Base-by-base conservation (phyloP, 2,113 vertebrate genomes). In the Typhlomys cinereus region DNA sequence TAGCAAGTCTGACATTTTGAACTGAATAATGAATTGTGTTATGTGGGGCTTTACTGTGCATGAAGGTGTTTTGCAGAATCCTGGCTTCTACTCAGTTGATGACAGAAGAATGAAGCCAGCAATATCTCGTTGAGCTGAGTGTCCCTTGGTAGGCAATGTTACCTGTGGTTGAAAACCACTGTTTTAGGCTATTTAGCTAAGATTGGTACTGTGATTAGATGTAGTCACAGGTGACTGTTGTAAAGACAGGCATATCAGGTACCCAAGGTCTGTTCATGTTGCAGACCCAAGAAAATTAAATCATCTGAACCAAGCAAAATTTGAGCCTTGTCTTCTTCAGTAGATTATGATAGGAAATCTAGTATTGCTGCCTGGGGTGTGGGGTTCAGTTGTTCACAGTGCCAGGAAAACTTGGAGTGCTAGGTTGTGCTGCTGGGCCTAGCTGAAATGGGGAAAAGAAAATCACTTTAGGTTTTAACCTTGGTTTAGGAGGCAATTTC, bases 381-480 rank as follows among this genome's bases (percentile, higher is more conserved):
- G 6, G 7, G 14, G 29, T 75, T 23, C 41, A 59, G 39, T 29
- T 34, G 61, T 23, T 25, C 34, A 21, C 44, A 18, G 46, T 50
- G 39, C 23, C 59, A 46, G 48, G 78, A 50, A 44, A 46, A 6
- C 44, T 31, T 36, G 20, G 10, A 1, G 18, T 66, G 27, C n/a
- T 73, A 34, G 21, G 21, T 1, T 8, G 0, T 34, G 6, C 21
- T 6, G 46, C 21, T 18, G 29, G 39, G 9, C 50, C 6, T 64
- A 48, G 27, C 41, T 59, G 18, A 84, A 83, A 31, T 73, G 41
- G 59, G 69, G 34, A 48, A 44, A 87, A 71, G 31, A 78, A 50
- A 73, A n/a, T 59, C 88, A 31, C 39, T 78, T 10, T 90, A 82
- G 69, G 5, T 48, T 82, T 93, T 91, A 46, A 89, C 46, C 36